Evolutionary conservation across 1,140 invertebrate species (phyloP), one percentile per base, ranked within the genome.

Genomic region (Apis florea): DNA sequence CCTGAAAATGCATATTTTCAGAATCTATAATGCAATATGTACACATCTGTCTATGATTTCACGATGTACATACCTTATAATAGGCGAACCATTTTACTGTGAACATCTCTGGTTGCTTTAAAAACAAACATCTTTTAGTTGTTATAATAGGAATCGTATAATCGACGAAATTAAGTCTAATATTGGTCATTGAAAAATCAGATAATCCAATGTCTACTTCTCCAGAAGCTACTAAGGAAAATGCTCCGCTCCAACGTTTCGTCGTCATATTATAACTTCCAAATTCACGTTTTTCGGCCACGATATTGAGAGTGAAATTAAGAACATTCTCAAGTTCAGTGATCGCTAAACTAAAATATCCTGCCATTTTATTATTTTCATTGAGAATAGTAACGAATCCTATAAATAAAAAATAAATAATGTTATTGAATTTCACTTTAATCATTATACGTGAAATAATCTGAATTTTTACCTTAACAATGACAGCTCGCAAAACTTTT

Each of bases 61-160:
- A 40, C 31, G 31, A 40, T 40, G 31, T 40, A 24, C 9, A 1
- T 79, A 90, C 90, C 73, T 85, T 74, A 19, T 85, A 90, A 70
- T 91, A 91, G 21, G 89, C 82, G 13, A 75, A 75, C 90, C 90
- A 91, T 17, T 87, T 85, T 11, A 90, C 78, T 0, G 66, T 66
- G 19, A 83, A 75, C 1, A 76, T 31, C 1, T 70, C 58, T 12
- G 85, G 85, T 76, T 89, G 63, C 21, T 79, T 89, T 19, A 90
- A 26, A n/a, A 82, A 90, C 1, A 91, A 47, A 15, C 15, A 47
- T 6, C 69, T 82, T 13, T 53, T 64, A 0, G 85, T 71, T 11
- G 86, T 56, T 40, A 90, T 15, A 47, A 92, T 54, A 1, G 91
- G 89, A 4, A 82, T 12, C 12, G 88, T 88, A 24, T 88, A 92